Evolutionary conservation across 2,113 vertebrate species (phyloP), one percentile per base, ranked within the genome.

Genomic region (Chroicocephalus ridibundus): DNA sequence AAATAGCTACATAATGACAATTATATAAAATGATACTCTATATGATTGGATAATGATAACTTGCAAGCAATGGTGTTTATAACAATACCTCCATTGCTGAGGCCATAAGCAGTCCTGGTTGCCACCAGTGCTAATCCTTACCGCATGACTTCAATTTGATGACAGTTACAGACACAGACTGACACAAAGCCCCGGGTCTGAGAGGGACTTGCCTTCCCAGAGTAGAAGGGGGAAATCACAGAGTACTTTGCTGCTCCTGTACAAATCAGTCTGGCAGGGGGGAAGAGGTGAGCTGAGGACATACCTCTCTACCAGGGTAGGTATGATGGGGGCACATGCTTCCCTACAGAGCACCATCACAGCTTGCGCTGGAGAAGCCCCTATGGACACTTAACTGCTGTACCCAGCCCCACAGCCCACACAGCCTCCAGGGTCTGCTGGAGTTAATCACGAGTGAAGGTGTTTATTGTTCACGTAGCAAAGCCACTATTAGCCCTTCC

Each of bases 251-350:
- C 36, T 87, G 36, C 17, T 66, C 21, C 20, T 44, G 8, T 11
- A 6, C 29, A 55, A 22, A 61, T 26, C 25, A 27, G 5, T 36
- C 40, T 4, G 10, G 14, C 24, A 10, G 4, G 25, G 38, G 19
- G 24, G 18, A 60, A 62, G n/a, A 74, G 15, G 26, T 7, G 20
- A 90, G 71, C 25, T 44, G 31, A 7, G 13, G 54, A 11, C 21
- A 8, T 11, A 32, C 5, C 9, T 38, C 49, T 24, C 74, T 55
- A 11, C 5, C 4, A 25, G n/a, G 8, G 2, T 5, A 9, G 3
- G 10, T 54, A 24, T 11, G 9, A 13, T 2, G 11, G 11, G 15
- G 9, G 2, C 29, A 72, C 38, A 22, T 0, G 0, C 4, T 26
- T 78, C 24, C 40, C 36, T 29, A 3, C 2, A 4, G 42, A 38